Evolutionary conservation across 2,888 invertebrate genomes (phyloP), one percentile per base, ranked within the genome.

Genomic region (Machimus atricapillus): DNA sequence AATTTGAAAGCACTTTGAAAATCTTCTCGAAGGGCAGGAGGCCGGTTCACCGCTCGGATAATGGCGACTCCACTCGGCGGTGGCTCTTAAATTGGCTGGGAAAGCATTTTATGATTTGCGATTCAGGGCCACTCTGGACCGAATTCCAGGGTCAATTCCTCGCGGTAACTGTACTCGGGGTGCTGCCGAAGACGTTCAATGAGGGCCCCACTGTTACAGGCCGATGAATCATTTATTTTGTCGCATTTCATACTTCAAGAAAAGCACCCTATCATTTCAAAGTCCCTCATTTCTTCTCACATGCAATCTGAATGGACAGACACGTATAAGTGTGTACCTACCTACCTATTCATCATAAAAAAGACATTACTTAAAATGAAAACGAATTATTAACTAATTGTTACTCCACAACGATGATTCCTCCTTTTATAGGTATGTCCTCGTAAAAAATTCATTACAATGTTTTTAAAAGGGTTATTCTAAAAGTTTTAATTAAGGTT

Each of bases 1-100:
- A 76, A 76, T 76, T 76, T 34, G 40, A 76, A 37, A 76, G 19
- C 76, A 76, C 76, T 76, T 76, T 34, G 76, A 34, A 76, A 40
- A 76, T 76, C 76, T 76, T 37, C 37, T 27, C 40, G 76, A 76
- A 76, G 76, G 76, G 76, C 76, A 76, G n/a, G 12, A 76, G 76
- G 37, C 31, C 31, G 74, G 34, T 34, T 37, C 74, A 27, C 74
- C 34, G 34, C 27, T 34, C 76, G 76, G 7, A 66, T 66, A 23
- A 66, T 66, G 43, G 43, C 14, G 43, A 16, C 43, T 16, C 66
- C 23, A 66, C 66, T 66, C 66, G 23, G 66, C 66, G 66, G 23
- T 66, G 3, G 66, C 27, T 66, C 66, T 14, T 66, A 66, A 66
- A 66, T 66, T 66, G 66, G 19, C 66, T 66, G 66, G 66, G 66